Percentiles rank a stretch among this genome's conserved stretches.
These are phyloP conservation scores for Drosophila recens DNA, from an alignment of 2,888 invertebrate genomes.

Conservation along the genomic window DNA sequence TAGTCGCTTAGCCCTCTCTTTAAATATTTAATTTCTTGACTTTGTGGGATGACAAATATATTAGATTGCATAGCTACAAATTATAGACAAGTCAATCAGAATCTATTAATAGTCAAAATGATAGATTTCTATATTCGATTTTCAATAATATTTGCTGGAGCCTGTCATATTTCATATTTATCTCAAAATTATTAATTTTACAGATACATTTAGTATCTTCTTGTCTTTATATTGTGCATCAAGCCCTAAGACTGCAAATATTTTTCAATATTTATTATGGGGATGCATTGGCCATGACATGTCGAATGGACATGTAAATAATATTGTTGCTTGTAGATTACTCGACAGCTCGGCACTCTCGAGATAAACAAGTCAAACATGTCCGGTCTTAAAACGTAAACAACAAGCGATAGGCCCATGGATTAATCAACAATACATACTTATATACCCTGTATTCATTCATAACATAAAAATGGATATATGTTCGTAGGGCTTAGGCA, in stretches of 20 bases:
- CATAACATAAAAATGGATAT: background rate
- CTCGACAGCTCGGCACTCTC: constrained; percentile 33
- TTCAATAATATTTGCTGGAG: background rate
- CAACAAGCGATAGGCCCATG: constrained; percentile 45
- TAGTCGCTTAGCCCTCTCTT: background rate
- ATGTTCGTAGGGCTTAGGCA: background rate
- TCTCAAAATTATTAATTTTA: background rate
- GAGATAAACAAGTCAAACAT: constrained; percentile 57
- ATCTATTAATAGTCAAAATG: background rate
- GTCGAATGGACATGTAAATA: constrained; percentile 58
- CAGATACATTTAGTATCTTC: background rate
- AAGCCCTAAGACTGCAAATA: background rate
- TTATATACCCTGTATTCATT: constrained; percentile 1
- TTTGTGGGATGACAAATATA: constrained; percentile 2
- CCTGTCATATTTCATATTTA: background rate
- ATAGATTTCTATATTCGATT: background rate
- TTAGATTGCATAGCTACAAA: background rate
- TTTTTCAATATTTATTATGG: constrained; percentile 30
- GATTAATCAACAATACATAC: constrained; percentile 11
- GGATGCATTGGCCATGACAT: constrained; percentile 17
- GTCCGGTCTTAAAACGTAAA: constrained; percentile 41
- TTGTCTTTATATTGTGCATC: background rate
- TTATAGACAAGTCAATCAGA: background rate
- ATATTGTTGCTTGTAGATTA: constrained; percentile 57
- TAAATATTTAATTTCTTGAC: constrained; percentile 8